These are phyloP conservation scores for Lagopus muta DNA, from an alignment of 2,113 vertebrate genomes.

Conservation along the genomic window DNA sequence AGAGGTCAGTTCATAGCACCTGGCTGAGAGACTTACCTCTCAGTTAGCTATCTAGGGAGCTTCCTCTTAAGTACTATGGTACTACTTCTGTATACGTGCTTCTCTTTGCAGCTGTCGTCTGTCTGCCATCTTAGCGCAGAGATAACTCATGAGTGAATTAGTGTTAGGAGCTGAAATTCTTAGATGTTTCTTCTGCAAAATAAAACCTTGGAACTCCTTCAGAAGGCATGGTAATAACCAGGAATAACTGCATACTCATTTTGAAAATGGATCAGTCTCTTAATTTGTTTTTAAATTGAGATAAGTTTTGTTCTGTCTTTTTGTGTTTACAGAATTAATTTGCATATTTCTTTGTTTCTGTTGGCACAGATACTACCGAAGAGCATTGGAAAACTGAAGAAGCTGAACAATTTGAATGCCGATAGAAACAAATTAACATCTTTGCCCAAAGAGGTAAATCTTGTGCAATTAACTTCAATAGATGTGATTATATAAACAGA, in stretches of 20 bases:
- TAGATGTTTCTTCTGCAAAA: not conserved
- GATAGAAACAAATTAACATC: conserved; percentile 93
- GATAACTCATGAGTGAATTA: not conserved
- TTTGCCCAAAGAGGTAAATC: conserved; percentile 95
- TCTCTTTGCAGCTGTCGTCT: not conserved
- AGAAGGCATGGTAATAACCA: not conserved
- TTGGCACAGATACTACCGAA: conserved; percentile 87
- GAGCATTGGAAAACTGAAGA: conserved; percentile 95
- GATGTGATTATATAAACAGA: not conserved
- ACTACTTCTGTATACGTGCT: not conserved
- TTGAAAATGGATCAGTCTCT: not conserved
- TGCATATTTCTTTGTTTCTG: not conserved
- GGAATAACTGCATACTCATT: not conserved
- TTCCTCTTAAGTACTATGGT: not conserved
- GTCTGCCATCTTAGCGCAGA: not conserved
- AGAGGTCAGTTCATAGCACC: not conserved
- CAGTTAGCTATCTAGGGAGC: not conserved
- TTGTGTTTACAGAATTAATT: not conserved
- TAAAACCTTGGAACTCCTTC: not conserved
- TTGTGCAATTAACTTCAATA: not conserved
- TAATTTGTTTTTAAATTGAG: not conserved
- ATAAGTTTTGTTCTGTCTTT: not conserved
- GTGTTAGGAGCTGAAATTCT: not conserved
- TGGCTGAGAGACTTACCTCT: not conserved
- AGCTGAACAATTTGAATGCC: conserved; percentile 94